A percentile compares a stretch with the other conserved stretches of the same genome.
Evolutionary conservation across 2,113 vertebrate species (phyloP).

Genomic region (Emydocephalus ijimae): DNA sequence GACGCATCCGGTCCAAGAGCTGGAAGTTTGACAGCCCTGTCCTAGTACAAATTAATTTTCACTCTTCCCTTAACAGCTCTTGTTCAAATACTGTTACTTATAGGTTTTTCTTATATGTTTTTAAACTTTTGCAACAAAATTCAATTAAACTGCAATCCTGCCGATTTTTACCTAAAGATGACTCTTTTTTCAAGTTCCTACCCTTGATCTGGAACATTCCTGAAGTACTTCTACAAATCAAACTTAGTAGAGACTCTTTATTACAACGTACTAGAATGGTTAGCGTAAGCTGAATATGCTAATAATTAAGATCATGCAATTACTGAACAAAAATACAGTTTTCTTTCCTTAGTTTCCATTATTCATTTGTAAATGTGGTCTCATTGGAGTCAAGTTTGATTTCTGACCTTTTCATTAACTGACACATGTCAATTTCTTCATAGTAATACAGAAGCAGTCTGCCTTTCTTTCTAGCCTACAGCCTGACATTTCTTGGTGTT

Average conservation of each 20-base stretch:
- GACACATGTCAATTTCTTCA: neutral
- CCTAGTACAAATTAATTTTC: neutral
- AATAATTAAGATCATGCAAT: conserved; percentile 10
- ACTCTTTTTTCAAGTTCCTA: neutral
- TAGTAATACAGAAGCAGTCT: neutral
- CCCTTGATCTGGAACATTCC: neutral
- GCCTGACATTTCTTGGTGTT: neutral
- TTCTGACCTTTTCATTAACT: neutral
- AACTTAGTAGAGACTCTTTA: neutral
- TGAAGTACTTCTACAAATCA: neutral
- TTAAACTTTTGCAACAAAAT: neutral
- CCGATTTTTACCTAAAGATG: neutral
- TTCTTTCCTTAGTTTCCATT: neutral
- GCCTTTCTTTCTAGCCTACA: neutral
- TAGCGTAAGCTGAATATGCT: neutral
- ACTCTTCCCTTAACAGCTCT: neutral
- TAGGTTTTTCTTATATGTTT: neutral
- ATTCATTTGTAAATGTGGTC: neutral
- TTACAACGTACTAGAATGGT: neutral
- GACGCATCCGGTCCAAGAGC: too few species aligned
- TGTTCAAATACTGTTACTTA: neutral
- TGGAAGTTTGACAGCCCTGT: neutral
- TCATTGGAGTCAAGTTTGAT: neutral
- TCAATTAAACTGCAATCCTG: neutral
- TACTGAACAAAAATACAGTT: neutral